Evolutionary conservation across 2,888 invertebrate species (phyloP).

Genomic region (Heliconius sara): DNA sequence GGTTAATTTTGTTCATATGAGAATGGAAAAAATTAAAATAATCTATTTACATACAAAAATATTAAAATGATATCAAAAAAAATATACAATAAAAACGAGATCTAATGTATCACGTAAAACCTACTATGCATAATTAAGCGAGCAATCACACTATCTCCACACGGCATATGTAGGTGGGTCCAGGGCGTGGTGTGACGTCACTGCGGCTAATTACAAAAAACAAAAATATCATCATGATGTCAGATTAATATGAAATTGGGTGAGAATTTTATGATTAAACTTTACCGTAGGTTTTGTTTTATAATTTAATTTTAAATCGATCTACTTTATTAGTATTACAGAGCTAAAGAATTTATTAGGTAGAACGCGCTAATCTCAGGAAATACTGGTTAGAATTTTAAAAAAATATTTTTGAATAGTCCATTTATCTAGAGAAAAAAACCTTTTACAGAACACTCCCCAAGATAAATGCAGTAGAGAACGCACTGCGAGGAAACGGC

Average conservation of each 20-base stretch:
- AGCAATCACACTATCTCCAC: slow-evolving; percentile 34
- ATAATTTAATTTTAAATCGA: neutral
- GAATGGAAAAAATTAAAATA: no score
- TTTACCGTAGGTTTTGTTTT: neutral
- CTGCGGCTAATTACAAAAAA: slow-evolving; percentile 13
- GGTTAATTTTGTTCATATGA: no score
- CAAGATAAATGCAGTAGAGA: no score
- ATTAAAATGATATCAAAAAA: neutral
- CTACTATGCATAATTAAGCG: slow-evolving; percentile 35
- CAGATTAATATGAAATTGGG: neutral
- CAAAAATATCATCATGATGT: slow-evolving; percentile 9
- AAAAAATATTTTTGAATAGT: no score
- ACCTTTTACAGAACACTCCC: no score
- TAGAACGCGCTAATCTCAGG: no score
- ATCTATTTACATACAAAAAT: neutral
- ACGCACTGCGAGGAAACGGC: no score
- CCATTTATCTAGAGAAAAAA: no score
- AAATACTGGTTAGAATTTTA: no score
- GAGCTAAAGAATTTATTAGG: no score
- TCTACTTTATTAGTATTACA: no score
- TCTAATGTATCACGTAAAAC: slow-evolving; percentile 32
- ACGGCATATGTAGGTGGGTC: slow-evolving; percentile 42
- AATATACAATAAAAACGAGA: slow-evolving; percentile 7
- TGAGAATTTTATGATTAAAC: neutral
- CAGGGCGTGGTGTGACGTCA: slow-evolving; percentile 35